These are phyloP conservation scores for Rhagoletis pomonella DNA, from an alignment of 1,140 invertebrate species.

Conservation along the genomic window DNA sequence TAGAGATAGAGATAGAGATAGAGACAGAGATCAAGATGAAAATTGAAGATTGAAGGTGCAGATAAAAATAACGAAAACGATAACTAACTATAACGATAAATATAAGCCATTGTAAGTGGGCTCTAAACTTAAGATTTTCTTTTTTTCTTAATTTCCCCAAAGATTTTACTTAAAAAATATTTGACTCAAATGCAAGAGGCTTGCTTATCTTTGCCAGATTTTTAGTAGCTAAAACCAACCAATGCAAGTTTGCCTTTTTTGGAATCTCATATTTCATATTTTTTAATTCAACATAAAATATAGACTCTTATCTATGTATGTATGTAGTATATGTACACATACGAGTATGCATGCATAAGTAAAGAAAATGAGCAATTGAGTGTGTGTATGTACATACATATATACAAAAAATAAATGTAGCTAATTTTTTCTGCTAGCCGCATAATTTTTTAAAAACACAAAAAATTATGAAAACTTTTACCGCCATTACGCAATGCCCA, in stretches of 20 bases:
- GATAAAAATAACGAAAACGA: not conserved
- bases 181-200: no score
- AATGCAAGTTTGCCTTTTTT: not conserved
- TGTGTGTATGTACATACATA: not conserved
- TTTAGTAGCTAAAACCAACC: not conserved
- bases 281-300: constrained; percentile 39
- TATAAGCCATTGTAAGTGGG: no score
- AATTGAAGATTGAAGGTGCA: no score
- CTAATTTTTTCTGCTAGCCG: constrained; percentile 38
- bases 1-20: not conserved
- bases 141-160: no score
- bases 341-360: not conserved
- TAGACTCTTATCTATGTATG: not conserved
- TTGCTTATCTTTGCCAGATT: no score
- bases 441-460: constrained; percentile 14
- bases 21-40: not conserved
- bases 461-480: constrained; percentile 36
- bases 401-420: constrained; percentile 48
- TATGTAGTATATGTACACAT: not conserved
- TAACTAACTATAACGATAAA: no score
- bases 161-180: no score
- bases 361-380: not conserved
- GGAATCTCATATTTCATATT: constrained; percentile 18
- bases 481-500: constrained; percentile 36
- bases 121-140: no score